These are phyloP conservation scores for Caradrina kadenii DNA, from an alignment of 2,888 invertebrate genomes.

Conservation along the genomic window DNA sequence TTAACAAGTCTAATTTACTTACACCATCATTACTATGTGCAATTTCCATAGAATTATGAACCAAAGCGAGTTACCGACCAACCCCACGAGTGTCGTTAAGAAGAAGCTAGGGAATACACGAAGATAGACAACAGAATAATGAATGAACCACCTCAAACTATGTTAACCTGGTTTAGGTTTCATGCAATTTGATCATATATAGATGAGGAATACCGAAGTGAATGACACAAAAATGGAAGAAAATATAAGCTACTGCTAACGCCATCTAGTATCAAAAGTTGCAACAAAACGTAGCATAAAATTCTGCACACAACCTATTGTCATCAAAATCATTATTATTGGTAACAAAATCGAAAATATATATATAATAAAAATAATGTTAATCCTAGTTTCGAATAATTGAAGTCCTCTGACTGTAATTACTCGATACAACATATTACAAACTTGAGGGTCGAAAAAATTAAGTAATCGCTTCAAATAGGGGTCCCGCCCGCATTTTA, in stretches of 20 bases:
- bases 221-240: neutral
- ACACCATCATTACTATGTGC: constrained; percentile 1
- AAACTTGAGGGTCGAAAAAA: constrained; percentile 47
- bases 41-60: constrained; percentile 11
- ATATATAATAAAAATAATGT: neutral
- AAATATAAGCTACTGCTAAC: constrained; percentile 8
- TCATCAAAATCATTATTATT: neutral
- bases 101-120: constrained; percentile 15
- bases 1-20: constrained; percentile 12
- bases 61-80: constrained; percentile 24
- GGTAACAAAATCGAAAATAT: neutral
- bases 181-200: constrained; percentile 17
- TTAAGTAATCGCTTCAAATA: constrained; percentile 42
- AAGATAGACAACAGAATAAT: constrained; percentile 45
- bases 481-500: constrained; percentile 58
- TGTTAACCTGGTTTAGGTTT: constrained; percentile 36
- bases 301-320: neutral
- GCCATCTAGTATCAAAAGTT: constrained; percentile 40
- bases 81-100: constrained; percentile 41
- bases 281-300: neutral
- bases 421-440: constrained; percentile 19
- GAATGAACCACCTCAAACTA: constrained; percentile 49
- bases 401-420: constrained; percentile 48
- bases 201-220: neutral
- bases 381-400: constrained; percentile 16